Base-by-base conservation (phyloP, 2,113 vertebrate species). In the Rhinoderma darwinii region DNA sequence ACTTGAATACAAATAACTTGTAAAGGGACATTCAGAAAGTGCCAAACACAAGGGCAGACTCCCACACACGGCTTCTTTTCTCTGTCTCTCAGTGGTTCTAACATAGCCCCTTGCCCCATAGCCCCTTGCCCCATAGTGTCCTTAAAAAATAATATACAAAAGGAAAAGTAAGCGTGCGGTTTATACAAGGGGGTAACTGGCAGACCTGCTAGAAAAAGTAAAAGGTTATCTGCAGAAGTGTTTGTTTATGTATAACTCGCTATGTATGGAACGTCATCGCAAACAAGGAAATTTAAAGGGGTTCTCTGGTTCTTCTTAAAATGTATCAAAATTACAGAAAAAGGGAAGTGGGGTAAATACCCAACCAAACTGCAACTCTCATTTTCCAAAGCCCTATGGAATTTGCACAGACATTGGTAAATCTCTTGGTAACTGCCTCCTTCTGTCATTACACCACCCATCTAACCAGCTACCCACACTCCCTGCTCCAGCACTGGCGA, bases 1-100 rank as follows among this genome's bases (percentile, higher is more conserved):
- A 39, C 10, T 35, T 59, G 51, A 59, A 59, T n/a, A 59, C 32
- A 59, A 51, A 59, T 56, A n/a, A n/a, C n/a, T n/a, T n/a, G n/a
- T n/a, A 59, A 80, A 80, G 78, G 39, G 43, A 56, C 35, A 80
- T 80, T 80, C 56, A 79, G 32, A 51, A 51, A 61, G 78, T 61
- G 78, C 32, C 30, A 61, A 61, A 0, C 18, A 17, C 78, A 59
- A 61, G 78, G 51, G 30, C 18, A 80, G 35, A 4, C 77, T 4
- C n/a, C 37, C 35, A 37, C 20, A 4, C 18, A 9, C 11, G 27
- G 74, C n/a, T 51, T 22, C 63, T 25, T 43, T 75, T 39, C 41
- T 44, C 41, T 0, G 18, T 20, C 73, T 27, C 10, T 30, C 73
- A 74, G 25, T 43, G 0, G 10, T 17, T n/a, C 73, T 7, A 17